Base-by-base conservation (phyloP, 2,113 vertebrate genomes). In the Sigmodon hispidus region DNA sequence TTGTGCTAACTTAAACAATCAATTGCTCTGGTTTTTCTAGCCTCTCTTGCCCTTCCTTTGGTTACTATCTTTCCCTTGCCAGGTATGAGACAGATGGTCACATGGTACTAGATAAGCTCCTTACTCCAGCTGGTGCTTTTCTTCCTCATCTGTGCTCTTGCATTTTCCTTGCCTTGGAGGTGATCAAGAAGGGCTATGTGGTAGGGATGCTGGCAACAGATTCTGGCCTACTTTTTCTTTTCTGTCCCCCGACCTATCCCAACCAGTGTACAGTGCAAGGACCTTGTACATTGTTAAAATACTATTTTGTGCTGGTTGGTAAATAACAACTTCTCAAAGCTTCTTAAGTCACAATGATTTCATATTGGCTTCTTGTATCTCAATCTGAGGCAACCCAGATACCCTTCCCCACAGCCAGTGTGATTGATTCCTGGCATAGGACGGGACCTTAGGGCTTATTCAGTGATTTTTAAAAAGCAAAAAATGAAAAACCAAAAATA, bases 1-100 rank as follows among this genome's bases (percentile, higher is more conserved):
- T 83, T 97, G 91, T 52, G 52, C 88, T 93, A 59, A 87, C 89
- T 93, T 86, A 88, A 96, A 90, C 24, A 92, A 93, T 90, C 73
- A 72, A 26, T 95, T 92, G 67, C 63, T 88, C 17, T 79, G 19
- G 36, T 94, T 55, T 96, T 96, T 89, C 69, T 91, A 84, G 92
- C 72, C 93, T 94, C 36, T 91, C 22, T 73, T 92, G 50, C 26
- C 50, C 45, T 94, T 72, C 45, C 69, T 92, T 90, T 72, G 24
- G 10, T 77, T 72, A 40, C 45, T 15, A 69, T 45, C 40, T 95
- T 95, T 88, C 75, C 48, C 61, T 80, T 67, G 63, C 93, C 75
- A 72, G 87, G 52, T 87, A 45, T 85, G 63, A 95, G 89, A 90
- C 91, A 96, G 50, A 57, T 89, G 84, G 70, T 36, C 57, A 85